These are phyloP conservation scores for Tympanuchus pallidicinctus DNA, from an alignment of 2,113 vertebrate species.

Conservation along the genomic window DNA sequence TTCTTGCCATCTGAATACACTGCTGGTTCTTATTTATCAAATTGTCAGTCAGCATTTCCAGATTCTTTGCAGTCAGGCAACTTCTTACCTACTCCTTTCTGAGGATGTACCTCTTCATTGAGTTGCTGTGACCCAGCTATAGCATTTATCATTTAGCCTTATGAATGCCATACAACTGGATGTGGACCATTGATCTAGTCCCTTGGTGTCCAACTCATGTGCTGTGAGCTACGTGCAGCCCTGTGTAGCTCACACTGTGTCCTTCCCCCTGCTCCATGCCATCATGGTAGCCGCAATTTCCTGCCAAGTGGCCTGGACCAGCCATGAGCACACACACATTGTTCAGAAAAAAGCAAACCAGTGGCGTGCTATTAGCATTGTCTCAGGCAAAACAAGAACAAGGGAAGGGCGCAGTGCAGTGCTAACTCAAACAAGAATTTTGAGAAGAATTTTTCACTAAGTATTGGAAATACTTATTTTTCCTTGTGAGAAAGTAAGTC, in stretches of 20 bases:
- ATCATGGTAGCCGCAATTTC: no score
- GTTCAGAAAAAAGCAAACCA: no score
- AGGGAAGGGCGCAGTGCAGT: no score
- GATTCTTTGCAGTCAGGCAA: neutral
- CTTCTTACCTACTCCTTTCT: neutral
- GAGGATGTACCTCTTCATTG: neutral
- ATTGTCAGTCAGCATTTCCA: neutral
- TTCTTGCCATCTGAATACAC: neutral
- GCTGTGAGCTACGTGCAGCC: no score
- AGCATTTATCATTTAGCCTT: neutral
- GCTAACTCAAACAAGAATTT: no score
- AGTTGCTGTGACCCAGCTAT: neutral
- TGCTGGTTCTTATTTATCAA: neutral
- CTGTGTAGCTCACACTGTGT: no score
- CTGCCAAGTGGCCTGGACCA: no score
- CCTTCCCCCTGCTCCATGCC: neutral
- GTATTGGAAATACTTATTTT: conserved; percentile 24
- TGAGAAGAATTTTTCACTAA: neutral
- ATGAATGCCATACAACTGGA: neutral
- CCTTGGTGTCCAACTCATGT: neutral
- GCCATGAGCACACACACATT: no score
- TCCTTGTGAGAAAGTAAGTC: neutral
- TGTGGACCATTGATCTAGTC: neutral
- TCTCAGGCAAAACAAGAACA: no score
- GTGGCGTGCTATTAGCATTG: no score